Conservation (phyloP, 2,888 invertebrate genomes). For the Glyphotaelius pellucidus region DNA sequence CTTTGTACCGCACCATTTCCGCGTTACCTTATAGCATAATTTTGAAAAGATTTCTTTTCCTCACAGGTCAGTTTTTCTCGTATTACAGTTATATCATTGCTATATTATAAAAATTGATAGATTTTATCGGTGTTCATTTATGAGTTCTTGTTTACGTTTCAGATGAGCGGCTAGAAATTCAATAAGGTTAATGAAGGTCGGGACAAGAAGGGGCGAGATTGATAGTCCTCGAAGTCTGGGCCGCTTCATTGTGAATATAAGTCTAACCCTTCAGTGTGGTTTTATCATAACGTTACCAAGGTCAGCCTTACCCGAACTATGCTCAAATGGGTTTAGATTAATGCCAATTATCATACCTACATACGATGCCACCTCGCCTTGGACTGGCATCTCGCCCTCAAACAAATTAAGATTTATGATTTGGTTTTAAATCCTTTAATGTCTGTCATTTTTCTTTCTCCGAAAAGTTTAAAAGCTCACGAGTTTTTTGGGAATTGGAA, state of each 20-base stretch:
- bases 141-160: background rate
- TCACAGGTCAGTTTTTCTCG: background rate
- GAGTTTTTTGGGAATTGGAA: too few species aligned
- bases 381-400: too few species aligned
- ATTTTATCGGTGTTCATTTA: background rate
- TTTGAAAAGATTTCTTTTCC: background rate
- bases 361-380: too few species aligned
- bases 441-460: too few species aligned
- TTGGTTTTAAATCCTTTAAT: background rate
- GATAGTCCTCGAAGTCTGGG: background rate
- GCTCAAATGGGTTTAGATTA: background rate
- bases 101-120: background rate
- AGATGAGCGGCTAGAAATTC: background rate
- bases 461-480: too few species aligned
- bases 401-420: too few species aligned
- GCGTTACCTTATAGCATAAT: background rate
- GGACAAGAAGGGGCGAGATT: background rate
- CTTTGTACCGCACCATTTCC: background rate
- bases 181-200: slow-evolving; percentile 7
- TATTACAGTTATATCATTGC: background rate
- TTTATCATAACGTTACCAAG: background rate
- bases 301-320: background rate
- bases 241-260: background rate
- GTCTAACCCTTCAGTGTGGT: background rate
- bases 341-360: background rate